Base-by-base conservation (phyloP, 2,888 invertebrate species). In the Congeria kusceri region DNA sequence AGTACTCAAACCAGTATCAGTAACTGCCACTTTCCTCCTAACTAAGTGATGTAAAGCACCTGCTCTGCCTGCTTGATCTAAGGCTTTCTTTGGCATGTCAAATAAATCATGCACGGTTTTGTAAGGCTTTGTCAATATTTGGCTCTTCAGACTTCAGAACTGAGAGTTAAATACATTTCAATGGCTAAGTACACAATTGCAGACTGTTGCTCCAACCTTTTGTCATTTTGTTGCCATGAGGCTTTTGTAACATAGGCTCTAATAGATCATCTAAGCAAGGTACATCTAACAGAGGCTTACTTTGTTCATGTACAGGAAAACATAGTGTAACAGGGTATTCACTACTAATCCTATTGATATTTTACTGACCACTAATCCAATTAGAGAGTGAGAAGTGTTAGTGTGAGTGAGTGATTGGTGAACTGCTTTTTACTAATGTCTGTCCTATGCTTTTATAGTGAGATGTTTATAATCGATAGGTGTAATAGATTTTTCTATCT, bases 21-120 rank as follows among this genome's bases (percentile, higher is more conserved):
- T 44, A 44, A 56, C 64, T 23, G 76, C 69, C 7, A 73, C 64
- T 80, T 80, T 46, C 70, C 73, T 5, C 68, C 49, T 13, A 77
- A n/a, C 61, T 0, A 75, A 20, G 58, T 80, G 80, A 59, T 80
- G 76, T 65, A 78, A 80, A 29, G 73, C 84, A 7, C 80, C 76
- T 2, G 74, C 39, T n/a, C 80, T 49, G 7, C 70, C 77, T 1
- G 62, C 28, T 53, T 83, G 77, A 62, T 80, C 84, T 20, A 80
- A 53, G 3, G 71, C 56, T 61, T 81, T 77, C 0, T 64, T 64
- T 1, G 80, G 76, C 58, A 84, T 77, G 15, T 58, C 63, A 64
- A 74, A 84, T 15, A 81, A 32, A 9, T 32, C 32, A 32, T 9
- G 57, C 5, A 78, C 70, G 32, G 53, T 58, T 56, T 78, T 32